Base-by-base conservation (phyloP, 2,113 vertebrate species). In the Cygnus atratus region DNA sequence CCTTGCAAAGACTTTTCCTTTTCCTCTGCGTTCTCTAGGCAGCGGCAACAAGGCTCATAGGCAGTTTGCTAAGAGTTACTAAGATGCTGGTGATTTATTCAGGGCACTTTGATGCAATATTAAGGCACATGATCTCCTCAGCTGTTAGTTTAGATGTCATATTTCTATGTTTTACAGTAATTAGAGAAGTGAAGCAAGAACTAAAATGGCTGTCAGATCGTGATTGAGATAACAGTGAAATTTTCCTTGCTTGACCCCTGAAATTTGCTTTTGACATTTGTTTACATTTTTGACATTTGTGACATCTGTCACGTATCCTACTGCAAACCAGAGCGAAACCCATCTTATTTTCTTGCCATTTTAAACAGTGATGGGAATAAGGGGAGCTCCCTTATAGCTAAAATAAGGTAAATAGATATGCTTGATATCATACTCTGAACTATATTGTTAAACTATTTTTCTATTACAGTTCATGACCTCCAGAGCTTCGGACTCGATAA, bases 401-500 rank as follows among this genome's bases (percentile, higher is more conserved):
- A n/a, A 65, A 63, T 35, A 37, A 71, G 15, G 26, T 81, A 59
- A 59, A 61, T 25, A 68, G 14, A 52, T 67, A 28, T 14, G 31
- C 41, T 80, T 48, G 15, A 57, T 84, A 41, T n/a, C 11, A 12
- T 59, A 77, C 9, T 57, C 59, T 88, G 61, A 73, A 37, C 33
- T 83, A 66, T 39, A 62, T 52, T 88, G 39, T 87, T 87, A 71
- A 93, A 93, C 43, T 88, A 10, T 91, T 89, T 78, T 97, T 98
- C 93, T 93, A 5, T 98, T 97, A 73, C 98, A 99, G 99, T 99
- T 93, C 99, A 99, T 4, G 99, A 99, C 97, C 97, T 99, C 67
- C 99, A 99, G 98, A 99, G 99, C 94, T 99, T 99, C 10, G 99
- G 99, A 93, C 98, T 99, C 26, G 99, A 99, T 96, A 99, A 99